Conservation (phyloP, 2,113 vertebrate species). For the Craseonycteris thonglongyai region DNA sequence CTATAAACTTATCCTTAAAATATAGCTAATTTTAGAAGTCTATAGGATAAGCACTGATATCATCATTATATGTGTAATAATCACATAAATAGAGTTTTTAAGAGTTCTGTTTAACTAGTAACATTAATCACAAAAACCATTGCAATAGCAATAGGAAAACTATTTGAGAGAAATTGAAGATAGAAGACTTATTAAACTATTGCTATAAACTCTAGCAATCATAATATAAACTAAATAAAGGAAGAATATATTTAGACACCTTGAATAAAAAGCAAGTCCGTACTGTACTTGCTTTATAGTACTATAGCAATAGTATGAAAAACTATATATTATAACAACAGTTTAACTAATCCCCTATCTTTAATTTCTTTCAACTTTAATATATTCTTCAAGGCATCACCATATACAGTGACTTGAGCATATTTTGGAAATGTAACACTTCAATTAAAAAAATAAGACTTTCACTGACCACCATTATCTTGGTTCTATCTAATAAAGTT, state of each 20-base stretch:
- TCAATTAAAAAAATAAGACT: not conserved
- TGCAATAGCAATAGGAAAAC: not conserved
- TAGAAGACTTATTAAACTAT: not conserved
- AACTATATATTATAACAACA: too few species aligned
- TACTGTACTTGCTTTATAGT: not conserved
- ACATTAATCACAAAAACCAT: not conserved
- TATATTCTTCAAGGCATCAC: not conserved
- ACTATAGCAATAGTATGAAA: not conserved
- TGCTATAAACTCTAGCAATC: not conserved
- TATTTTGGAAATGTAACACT: not conserved
- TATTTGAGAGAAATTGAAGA: not conserved
- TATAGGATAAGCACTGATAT: not conserved
- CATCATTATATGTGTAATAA: not conserved
- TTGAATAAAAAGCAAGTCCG: not conserved
- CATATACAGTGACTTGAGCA: not conserved
- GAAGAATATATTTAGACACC: not conserved
- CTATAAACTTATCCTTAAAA: not conserved
- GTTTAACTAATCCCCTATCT: not conserved
- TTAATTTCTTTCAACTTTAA: not conserved
- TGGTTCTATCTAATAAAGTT: not conserved
- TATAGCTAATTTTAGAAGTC: not conserved
- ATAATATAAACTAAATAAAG: not conserved
- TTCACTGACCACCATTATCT: not conserved
- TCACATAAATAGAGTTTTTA: not conserved
- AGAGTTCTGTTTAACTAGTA: not conserved